Percentiles rank a stretch among this genome's conserved stretches.
Conservation (phyloP, 2,113 vertebrate species). For the Pristiophorus japonicus region DNA sequence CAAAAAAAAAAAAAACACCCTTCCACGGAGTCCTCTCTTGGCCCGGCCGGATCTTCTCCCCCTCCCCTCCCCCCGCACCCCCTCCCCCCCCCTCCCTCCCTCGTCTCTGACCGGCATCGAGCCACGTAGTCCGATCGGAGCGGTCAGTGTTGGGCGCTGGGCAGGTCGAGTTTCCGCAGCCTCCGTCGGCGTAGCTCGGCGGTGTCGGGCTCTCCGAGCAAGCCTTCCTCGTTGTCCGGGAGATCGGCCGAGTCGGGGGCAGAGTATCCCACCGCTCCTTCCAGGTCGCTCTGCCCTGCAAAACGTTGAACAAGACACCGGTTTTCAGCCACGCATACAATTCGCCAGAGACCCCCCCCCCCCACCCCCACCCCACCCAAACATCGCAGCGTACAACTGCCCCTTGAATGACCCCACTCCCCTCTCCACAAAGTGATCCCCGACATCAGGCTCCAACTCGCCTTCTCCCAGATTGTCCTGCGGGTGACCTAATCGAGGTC, state of each 20-base stretch:
- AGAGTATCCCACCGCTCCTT: accelerated
- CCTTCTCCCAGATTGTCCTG: neutral
- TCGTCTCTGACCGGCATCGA: neutral
- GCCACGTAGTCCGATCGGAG: neutral
- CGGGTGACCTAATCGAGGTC: too few relatives aligned
- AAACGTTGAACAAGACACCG: neutral
- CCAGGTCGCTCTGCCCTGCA: slow-evolving; percentile 35
- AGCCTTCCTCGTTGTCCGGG: slow-evolving; percentile 45
- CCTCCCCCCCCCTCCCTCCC: neutral
- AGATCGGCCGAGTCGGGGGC: neutral
- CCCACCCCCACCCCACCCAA: too few relatives aligned
- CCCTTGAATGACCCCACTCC: neutral
- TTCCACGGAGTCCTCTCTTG: neutral
- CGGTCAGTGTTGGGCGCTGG: slow-evolving; percentile 64
- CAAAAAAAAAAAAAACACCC: too few relatives aligned
- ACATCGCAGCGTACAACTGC: neutral
- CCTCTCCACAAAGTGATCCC: neutral
- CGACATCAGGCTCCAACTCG: neutral
- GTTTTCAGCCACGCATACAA: neutral
- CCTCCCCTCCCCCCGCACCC: neutral
- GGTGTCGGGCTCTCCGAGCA: slow-evolving; percentile 66
- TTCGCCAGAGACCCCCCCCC: neutral
- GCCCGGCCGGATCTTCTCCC: neutral
- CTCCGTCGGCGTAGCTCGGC: slow-evolving; percentile 77
- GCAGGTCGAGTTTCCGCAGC: slow-evolving; percentile 70